Evolutionary conservation across 2,888 invertebrate genomes (phyloP), one percentile per base, ranked within the genome.

Genomic region (Melanotus villosus): DNA sequence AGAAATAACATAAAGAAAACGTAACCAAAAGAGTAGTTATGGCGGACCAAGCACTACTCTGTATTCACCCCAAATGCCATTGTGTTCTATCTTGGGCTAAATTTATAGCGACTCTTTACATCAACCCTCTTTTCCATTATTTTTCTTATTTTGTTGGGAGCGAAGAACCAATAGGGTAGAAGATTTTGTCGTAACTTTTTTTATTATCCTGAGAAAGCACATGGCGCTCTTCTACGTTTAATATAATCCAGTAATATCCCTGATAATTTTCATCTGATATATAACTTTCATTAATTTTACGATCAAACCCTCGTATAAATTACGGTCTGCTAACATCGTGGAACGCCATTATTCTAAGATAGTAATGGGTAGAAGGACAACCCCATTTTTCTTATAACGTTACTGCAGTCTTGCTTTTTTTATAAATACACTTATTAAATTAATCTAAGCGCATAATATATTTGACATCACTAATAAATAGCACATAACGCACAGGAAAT

Each of bases 141-240:
- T 68, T 58, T 58, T 70, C 63, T 41, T 65, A 62, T 57, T 54
- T 26, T 62, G 45, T 50, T 63, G 57, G 23, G 38, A 41, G 62
- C 47, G 23, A 45, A 16, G 12, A 50, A 52, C 74, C 74, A 74
- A 74, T 74, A 43, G 58, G 41, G 64, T 43, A 34, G 32, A 43
- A 56, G 72, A 59, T 62, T 32, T 30, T 14, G 6, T 45, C 68
- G 56, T 74, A 70, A 68, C 60, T 14, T 71, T n/a, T n/a, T 74
- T 74, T 72, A 72, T 65, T 62, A 16, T 58, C 56, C 23, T 58
- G 62, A 64, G 65, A 73, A 62, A 57, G 63, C 70, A 74, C 68
- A 74, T 74, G 74, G 74, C 70, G 72, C 63, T 72, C 70, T 72
- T 60, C 54, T 62, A 70, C 59, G 50, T 64, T 68, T 69, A 69